Evolutionary conservation across 2,113 vertebrate species (phyloP), one percentile per base, ranked within the genome.

Genomic region (Seriola quinqueradiata): DNA sequence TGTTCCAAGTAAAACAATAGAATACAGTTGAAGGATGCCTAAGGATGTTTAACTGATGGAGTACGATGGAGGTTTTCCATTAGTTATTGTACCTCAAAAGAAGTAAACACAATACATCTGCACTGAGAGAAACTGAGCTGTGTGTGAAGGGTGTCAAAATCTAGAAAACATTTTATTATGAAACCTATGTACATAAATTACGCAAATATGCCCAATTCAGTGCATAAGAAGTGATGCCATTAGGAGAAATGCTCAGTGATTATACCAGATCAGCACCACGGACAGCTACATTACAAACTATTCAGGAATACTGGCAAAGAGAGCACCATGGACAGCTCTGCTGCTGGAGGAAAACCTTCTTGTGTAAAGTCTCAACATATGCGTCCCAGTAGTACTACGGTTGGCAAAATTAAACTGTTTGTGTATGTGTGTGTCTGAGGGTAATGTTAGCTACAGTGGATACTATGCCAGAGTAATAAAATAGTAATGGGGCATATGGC

Each of bases 401-500:
- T 58, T 82, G 59, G 50, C 63, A 70, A 60, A 70, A 32, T 59
- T 63, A 52, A 75, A 67, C 34, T 42, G 40, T 42, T 8, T 34
- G 9, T 63, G 73, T 65, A 71, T 74, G 77, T 70, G 54, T 78
- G 64, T 66, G 79, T 44, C 16, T 65, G 48, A 25, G 25, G 52
- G 79, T 77, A 73, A 72, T 50, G 40, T 77, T 87, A 84, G 64
- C 46, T 71, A 74, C 38, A 69, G 67, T 59, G 75, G 61, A 66
- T 78, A 65, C 70, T 81, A 50, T 85, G 42, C 60, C 75, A 82
- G 71, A 65, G 77, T 76, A 70, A 89, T 86, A 65, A 78, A 89
- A 92, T 84, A 85, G 67, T 89, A 79, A 88, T 83, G 79, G 69
- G 52, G 67, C 82, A 86, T 82, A 82, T 85, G 81, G 81, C 52